phyloP scores from a whole-genome alignment of 1,140 invertebrate species.

The Brachionus sp. region DNA sequence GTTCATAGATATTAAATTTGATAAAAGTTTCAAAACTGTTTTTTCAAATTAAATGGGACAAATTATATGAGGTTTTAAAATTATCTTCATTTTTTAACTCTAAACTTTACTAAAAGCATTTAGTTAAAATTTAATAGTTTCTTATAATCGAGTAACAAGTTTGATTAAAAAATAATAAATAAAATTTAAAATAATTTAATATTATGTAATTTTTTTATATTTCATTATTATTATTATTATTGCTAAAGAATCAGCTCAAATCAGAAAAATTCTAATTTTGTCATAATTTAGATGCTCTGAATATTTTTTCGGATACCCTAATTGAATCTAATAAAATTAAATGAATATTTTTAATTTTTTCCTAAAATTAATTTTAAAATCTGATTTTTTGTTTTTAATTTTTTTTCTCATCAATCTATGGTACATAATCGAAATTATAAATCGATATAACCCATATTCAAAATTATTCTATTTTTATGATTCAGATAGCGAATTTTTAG shows the following conservation, averaged over 20 bases:
- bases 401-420: background rate
- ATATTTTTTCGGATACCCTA: background rate
- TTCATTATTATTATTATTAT: no score
- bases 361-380: background rate
- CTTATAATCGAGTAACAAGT: background rate
- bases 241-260: no score
- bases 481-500: constrained; percentile 6
- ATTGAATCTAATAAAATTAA: background rate
- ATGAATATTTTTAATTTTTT: background rate
- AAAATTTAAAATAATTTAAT: no score
- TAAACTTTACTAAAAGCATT: no score
- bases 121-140: background rate
- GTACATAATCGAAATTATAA: background rate
- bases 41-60: no score
- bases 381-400: background rate
- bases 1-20: no score
- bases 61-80: no score
- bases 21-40: no score
- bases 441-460: background rate
- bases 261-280: no score
- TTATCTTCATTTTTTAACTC: no score
- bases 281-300: no score
- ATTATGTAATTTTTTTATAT: no score
- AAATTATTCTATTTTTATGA: background rate
- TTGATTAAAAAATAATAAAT: background rate